Evolutionary conservation across 2,113 vertebrate genomes (phyloP).

Genomic region (Varanus salvator): DNA sequence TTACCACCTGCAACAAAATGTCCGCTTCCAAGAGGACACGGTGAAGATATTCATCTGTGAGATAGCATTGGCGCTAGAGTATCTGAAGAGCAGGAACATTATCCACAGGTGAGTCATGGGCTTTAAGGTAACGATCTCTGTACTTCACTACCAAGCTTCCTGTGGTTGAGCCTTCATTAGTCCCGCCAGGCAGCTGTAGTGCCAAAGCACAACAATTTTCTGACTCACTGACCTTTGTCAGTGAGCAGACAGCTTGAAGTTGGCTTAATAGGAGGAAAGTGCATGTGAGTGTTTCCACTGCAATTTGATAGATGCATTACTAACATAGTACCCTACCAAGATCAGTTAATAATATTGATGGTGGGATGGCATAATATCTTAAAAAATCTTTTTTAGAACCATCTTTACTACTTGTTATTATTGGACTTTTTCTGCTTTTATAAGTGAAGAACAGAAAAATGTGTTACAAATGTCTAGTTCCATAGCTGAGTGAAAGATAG

Average conservation of each 20-base stretch:
- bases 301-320: neutral
- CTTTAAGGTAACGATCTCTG: rapidly evolving
- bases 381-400: too few relatives aligned
- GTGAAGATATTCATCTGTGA: slow-evolving; percentile 95
- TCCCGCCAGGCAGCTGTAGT: neutral
- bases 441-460: neutral
- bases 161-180: neutral
- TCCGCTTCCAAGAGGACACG: slow-evolving; percentile 89
- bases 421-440: neutral
- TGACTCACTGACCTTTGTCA: neutral
- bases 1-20: slow-evolving; percentile 96
- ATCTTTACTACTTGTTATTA: too few relatives aligned
- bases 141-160: neutral
- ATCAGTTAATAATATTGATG: neutral
- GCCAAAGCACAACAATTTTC: neutral
- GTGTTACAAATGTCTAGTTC: neutral
- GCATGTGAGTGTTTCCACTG: neutral
- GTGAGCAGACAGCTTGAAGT: neutral
- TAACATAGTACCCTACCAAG: neutral
- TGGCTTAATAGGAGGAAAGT: neutral
- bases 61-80: slow-evolving; percentile 90
- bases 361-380: too few relatives aligned
- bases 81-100: slow-evolving; percentile 88
- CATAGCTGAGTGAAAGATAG: neutral
- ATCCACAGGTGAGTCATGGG: slow-evolving; percentile 89